Conservation (phyloP, 1,140 invertebrate species). For the Zaprionus capensis region DNA sequence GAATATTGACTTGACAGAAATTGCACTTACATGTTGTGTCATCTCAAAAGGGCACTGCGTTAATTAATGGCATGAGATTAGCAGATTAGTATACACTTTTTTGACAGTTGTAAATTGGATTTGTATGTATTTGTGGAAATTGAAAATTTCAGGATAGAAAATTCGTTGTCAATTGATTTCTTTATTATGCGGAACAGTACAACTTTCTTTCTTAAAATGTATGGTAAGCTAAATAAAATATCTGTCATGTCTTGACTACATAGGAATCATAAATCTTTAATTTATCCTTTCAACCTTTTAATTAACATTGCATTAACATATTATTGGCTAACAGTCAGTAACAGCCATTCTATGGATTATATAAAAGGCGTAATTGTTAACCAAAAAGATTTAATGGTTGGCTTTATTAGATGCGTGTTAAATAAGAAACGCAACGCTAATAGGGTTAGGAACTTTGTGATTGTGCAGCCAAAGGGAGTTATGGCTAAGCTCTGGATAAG, state of each 20-base stretch:
- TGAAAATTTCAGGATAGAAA: too few species aligned
- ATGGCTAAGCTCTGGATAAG: slow-evolving; percentile 18
- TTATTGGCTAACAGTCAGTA: neutral
- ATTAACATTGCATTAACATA: neutral
- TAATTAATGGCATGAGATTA: slow-evolving; percentile 30
- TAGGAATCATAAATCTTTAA: too few species aligned
- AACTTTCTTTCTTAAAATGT: too few species aligned
- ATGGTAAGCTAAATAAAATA: too few species aligned
- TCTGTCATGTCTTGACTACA: too few species aligned
- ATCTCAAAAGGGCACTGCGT: neutral
- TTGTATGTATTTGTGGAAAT: too few species aligned
- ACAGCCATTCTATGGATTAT: neutral
- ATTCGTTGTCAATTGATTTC: too few species aligned
- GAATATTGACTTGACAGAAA: slow-evolving; percentile 30
- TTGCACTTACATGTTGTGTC: neutral
- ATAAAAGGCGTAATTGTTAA: neutral
- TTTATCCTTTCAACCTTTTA: neutral
- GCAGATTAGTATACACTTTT: neutral
- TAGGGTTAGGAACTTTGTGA: slow-evolving; percentile 13
- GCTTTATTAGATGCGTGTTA: slow-evolving; percentile 29
- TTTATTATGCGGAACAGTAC: too few species aligned
- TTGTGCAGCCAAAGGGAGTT: slow-evolving; percentile 40
- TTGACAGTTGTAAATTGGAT: too few species aligned
- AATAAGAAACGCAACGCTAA: slow-evolving; percentile 27
- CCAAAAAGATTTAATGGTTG: neutral